Base-by-base conservation (phyloP, 2,113 vertebrate genomes). In the Istiophorus platypterus region DNA sequence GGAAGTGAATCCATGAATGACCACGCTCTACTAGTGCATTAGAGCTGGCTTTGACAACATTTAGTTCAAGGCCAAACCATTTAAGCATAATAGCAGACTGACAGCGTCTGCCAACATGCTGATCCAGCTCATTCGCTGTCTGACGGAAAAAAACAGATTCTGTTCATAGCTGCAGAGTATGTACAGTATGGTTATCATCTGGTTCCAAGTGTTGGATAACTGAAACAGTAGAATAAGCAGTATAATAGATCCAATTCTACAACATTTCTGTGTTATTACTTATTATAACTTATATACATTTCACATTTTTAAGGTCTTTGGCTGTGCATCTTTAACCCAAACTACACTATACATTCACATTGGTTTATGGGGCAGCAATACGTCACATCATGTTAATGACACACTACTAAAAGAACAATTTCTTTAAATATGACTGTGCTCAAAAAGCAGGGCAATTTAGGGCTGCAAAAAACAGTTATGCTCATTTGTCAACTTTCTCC, bases 1-100 rank as follows among this genome's bases (percentile, higher is more conserved):
- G 93, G 91, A 93, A 93, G 58, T 26, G 83, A 90, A 75, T 87
- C 79, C 49, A 66, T 79, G 86, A 87, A 84, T 73, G 85, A 66
- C 62, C 24, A 26, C 78, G 54, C 61, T 84, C 69, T 61, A 69
- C 78, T 70, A 31, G 22, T 75, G 80, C 87, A 76, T 72, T 64
- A 81, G 58, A 52, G 84, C 81, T 67, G 88, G 71, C 69, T 88
- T 52, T 70, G 41, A 65, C 62, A 69, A 72, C 72, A 61, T 76
- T 82, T 51, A 76, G 82, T 82, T 81, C 63, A 67, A 58, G 84
- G 88, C 85, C 85, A 90, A 92, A 85, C 51, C 70, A 5, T 89
- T 89, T 87, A 86, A 88, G 64, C 63, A 64, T 74, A 90, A 87
- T 78, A 88, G 76, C 76, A 61, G 82, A 68, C 51, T 65, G 82